Evolutionary conservation across 1,140 invertebrate genomes (phyloP).

Genomic region (Drosophila navojoa): DNA sequence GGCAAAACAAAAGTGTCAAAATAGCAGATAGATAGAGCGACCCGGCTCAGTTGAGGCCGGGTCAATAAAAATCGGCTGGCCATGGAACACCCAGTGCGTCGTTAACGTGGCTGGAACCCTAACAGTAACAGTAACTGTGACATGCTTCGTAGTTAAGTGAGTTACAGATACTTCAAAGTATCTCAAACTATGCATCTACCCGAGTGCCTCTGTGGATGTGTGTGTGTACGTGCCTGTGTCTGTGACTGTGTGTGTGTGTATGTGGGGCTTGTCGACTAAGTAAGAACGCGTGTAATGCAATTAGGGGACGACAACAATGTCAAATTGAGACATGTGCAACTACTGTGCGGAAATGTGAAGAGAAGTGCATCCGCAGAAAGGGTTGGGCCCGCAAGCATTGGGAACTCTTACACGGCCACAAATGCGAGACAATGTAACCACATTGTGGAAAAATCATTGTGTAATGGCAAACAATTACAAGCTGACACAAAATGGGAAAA

Average conservation of each 20-base stretch:
- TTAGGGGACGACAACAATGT: slow-evolving; percentile 64
- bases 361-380: slow-evolving; percentile 6
- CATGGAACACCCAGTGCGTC: slow-evolving; percentile 65
- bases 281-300: slow-evolving; percentile 74
- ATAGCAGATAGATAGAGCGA: slow-evolving; percentile 53
- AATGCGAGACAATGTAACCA: no score
- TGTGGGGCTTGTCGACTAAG: slow-evolving; percentile 57
- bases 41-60: background rate
- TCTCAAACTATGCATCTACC: slow-evolving; percentile 27
- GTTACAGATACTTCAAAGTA: slow-evolving; percentile 43
- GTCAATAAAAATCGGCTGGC: slow-evolving; percentile 53
- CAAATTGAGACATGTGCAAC: slow-evolving; percentile 58
- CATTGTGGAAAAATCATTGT: no score
- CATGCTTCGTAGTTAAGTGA: slow-evolving; percentile 24
- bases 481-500: no score
- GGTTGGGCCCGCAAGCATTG: background rate
- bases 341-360: slow-evolving; percentile 54
- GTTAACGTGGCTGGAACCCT: slow-evolving; percentile 13
- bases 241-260: slow-evolving; percentile 2
- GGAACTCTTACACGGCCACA: background rate
- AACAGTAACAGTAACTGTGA: slow-evolving; percentile 29
- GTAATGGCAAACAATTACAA: background rate
- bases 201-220: background rate
- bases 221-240: background rate
- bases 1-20: slow-evolving; percentile 79